Evolutionary conservation across 2,113 vertebrate genomes (phyloP).

Genomic region (Thinocorus orbignyianus): DNA sequence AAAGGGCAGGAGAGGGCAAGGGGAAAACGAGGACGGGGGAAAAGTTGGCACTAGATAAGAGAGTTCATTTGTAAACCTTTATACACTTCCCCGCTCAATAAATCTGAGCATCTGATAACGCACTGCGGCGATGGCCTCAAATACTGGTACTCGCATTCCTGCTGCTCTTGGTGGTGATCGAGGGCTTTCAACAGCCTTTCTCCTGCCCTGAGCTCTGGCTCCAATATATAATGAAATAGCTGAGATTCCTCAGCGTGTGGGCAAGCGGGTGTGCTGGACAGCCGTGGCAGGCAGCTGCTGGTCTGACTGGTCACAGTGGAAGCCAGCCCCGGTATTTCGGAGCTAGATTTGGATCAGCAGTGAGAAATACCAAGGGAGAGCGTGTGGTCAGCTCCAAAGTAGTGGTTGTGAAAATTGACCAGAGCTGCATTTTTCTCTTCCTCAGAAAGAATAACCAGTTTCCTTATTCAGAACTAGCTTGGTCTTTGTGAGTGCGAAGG

Average conservation of each 20-base stretch:
- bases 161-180: background rate
- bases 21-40: background rate
- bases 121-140: background rate
- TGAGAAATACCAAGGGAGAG: background rate
- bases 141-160: background rate
- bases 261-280: background rate
- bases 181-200: fast-evolving
- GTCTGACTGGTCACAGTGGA: background rate
- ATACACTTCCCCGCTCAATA: background rate
- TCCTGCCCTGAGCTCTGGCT: background rate
- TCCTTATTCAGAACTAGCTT: background rate
- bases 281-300: background rate
- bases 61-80: background rate
- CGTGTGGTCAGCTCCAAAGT: background rate
- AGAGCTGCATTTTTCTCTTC: background rate
- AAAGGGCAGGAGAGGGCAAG: background rate
- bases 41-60: background rate
- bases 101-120: background rate
- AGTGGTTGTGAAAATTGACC: background rate
- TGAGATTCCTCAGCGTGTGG: background rate
- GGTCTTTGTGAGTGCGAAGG: background rate
- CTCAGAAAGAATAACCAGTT: background rate
- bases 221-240: background rate
- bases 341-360: background rate
- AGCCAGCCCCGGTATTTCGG: background rate